Percentiles rank a stretch among this genome's conserved stretches.
These are phyloP conservation scores for Himalopsyche phryganea DNA, from an alignment of 1,140 invertebrate genomes.

Conservation along the genomic window DNA sequence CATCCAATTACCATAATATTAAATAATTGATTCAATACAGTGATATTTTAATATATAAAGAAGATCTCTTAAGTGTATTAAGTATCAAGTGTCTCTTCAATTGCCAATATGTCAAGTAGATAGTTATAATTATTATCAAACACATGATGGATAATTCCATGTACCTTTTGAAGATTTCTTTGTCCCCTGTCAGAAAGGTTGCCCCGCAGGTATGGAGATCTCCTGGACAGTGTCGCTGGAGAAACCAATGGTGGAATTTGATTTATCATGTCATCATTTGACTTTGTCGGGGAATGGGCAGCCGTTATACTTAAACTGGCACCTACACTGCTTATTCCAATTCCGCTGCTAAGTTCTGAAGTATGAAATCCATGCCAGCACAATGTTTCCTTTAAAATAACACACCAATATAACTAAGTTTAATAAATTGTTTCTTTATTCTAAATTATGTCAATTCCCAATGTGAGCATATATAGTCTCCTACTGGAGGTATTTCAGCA, in stretches of 20 bases:
- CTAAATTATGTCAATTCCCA: too few relatives aligned
- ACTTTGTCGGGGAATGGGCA: neutral
- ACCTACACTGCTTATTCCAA: constrained; percentile 40
- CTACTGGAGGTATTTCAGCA: too few relatives aligned
- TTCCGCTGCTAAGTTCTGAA: constrained; percentile 46
- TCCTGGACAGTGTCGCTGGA: constrained; percentile 35
- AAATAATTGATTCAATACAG: too few relatives aligned
- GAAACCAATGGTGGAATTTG: constrained; percentile 48
- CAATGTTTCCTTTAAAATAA: constrained; percentile 43
- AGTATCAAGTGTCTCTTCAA: too few relatives aligned
- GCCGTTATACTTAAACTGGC: constrained; percentile 37
- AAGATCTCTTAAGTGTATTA: too few relatives aligned
- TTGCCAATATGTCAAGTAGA: too few relatives aligned
- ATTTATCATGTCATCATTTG: constrained; percentile 22
- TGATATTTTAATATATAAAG: too few relatives aligned
- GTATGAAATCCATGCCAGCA: constrained; percentile 49
- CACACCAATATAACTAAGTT: neutral
- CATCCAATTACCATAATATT: too few relatives aligned
- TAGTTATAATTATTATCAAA: too few relatives aligned
- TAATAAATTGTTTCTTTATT: too few relatives aligned
- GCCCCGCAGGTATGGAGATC: constrained; percentile 23
- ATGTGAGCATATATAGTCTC: too few relatives aligned
- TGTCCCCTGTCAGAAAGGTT: constrained; percentile 24
- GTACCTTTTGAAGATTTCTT: neutral
- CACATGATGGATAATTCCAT: neutral